Conservation (phyloP, 2,888 invertebrate genomes). For the Eubasilissa splendida region DNA sequence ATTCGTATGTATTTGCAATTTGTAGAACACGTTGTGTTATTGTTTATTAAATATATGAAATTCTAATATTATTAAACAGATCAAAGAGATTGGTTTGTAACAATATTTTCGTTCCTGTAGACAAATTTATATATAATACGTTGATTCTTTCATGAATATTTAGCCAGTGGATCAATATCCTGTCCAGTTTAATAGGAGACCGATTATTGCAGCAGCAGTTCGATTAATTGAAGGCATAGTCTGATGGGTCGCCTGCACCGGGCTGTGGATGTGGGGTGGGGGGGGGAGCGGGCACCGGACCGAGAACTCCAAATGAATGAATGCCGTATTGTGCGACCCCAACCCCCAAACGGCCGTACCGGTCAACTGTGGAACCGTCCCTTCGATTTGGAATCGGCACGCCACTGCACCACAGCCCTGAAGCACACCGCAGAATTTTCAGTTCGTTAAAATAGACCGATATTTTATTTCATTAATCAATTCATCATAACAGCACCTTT, state of each 20-base stretch:
- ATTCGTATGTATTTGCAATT: too few relatives aligned
- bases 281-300: slow-evolving; percentile 40
- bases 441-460: background rate
- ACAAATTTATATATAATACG: too few relatives aligned
- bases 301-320: slow-evolving; percentile 46
- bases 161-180: too few relatives aligned
- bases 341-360: background rate
- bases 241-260: background rate
- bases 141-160: too few relatives aligned
- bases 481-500: too few relatives aligned
- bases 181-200: too few relatives aligned
- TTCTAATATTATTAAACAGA: too few relatives aligned
- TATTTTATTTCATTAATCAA: too few relatives aligned
- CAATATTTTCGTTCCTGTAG: too few relatives aligned
- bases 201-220: background rate
- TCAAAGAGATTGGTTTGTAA: too few relatives aligned
- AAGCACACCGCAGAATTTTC: background rate
- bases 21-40: too few relatives aligned
- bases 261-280: background rate
- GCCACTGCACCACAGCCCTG: background rate
- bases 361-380: background rate
- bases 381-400: background rate
- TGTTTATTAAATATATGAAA: too few relatives aligned
- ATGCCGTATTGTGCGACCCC: slow-evolving; percentile 40
- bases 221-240: slow-evolving; percentile 34